These are phyloP conservation scores for Tympanoctomys barrerae DNA, from an alignment of 2,797 vertebrate species.

Conservation along the genomic window DNA sequence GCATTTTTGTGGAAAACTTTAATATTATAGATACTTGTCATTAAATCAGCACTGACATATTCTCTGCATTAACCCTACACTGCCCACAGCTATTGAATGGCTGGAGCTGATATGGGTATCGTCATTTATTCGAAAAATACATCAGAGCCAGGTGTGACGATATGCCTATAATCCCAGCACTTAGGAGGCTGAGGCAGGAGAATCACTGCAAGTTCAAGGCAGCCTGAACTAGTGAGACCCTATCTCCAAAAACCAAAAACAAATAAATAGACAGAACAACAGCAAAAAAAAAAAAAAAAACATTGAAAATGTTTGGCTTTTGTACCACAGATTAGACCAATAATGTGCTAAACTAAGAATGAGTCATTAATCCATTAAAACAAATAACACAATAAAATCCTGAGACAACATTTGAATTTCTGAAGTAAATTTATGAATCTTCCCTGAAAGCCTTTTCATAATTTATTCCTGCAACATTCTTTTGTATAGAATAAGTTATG, in stretches of 20 bases:
- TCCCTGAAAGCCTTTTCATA: conserved; percentile 26
- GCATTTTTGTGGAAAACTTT: conserved; percentile 77
- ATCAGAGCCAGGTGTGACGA: neutral
- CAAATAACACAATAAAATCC: conserved; percentile 60
- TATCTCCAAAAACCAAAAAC: neutral
- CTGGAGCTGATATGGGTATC: conserved; percentile 71
- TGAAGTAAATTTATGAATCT: conserved; percentile 44
- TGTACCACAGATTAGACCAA: conserved; percentile 60
- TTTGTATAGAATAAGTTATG: conserved; percentile 58
- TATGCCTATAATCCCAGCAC: neutral
- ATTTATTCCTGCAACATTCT: conserved; percentile 72
- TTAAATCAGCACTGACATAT: conserved; percentile 93
- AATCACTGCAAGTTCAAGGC: no score
- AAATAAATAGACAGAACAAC: neutral
- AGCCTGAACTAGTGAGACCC: neutral
- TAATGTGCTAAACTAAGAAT: conserved; percentile 57
- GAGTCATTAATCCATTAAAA: conserved; percentile 61
- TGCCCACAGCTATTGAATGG: conserved; percentile 84
- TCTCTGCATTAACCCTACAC: conserved; percentile 77
- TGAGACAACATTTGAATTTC: conserved; percentile 41
- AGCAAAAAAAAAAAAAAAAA: neutral
- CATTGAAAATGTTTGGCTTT: conserved; percentile 71
- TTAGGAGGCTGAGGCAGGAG: neutral
- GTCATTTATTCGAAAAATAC: conserved; percentile 71
- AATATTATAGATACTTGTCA: conserved; percentile 81